A percentile compares a stretch with the other conserved stretches of the same genome.
Evolutionary conservation across 2,797 vertebrate genomes (phyloP).

Genomic region (Acridotheres tristis): DNA sequence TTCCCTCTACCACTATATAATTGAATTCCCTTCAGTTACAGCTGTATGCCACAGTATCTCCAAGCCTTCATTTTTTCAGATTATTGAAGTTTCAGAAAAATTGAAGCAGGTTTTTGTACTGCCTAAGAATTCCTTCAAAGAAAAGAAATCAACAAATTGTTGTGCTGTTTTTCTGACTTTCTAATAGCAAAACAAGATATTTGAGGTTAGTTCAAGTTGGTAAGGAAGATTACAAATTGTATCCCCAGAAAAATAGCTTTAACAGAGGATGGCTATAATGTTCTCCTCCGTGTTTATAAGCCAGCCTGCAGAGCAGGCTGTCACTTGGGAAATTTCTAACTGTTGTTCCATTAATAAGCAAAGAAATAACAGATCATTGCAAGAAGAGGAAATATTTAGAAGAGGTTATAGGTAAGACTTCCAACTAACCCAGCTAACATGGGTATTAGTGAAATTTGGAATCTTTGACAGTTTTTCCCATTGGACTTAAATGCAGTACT

Average conservation of each 20-base stretch:
- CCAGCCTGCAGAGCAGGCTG: not conserved
- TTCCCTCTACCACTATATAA: not conserved
- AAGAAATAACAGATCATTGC: slow-evolving; percentile 1
- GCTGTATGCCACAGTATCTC: fast-evolving
- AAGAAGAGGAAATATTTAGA: not conserved
- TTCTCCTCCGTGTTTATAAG: not conserved
- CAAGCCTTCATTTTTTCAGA: not conserved
- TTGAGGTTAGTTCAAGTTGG: not conserved
- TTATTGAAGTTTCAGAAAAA: not conserved
- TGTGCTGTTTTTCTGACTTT: not conserved
- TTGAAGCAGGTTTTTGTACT: not conserved
- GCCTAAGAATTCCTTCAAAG: not conserved
- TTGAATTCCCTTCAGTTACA: not conserved
- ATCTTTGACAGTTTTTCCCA: not conserved
- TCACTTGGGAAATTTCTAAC: slow-evolving; percentile 20
- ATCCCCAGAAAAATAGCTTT: not conserved
- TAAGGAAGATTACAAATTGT: not conserved
- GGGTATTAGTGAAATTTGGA: not conserved
- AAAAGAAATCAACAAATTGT: not conserved
- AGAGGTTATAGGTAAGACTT: not conserved
- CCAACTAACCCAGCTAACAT: not conserved
- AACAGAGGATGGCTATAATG: not conserved
- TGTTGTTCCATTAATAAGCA: slow-evolving; percentile 11
- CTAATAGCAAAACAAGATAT: not conserved
- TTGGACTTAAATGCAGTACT: not conserved